Evolutionary conservation across 2,113 vertebrate genomes (phyloP).

Genomic region (Vombatus ursinus): DNA sequence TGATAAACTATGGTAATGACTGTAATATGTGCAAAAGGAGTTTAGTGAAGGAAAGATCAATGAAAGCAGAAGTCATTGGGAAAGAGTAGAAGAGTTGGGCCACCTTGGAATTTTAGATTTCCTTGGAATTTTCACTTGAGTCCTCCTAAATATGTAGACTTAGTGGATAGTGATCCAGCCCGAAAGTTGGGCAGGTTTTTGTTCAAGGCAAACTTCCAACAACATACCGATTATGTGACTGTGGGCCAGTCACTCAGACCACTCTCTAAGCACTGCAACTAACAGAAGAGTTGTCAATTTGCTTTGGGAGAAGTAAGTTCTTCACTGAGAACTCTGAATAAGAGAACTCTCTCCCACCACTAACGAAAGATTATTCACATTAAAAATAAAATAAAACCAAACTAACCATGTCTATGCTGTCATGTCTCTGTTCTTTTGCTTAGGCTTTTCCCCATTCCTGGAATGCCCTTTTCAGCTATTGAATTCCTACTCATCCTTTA

Average conservation of each 20-base stretch:
- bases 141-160: not conserved
- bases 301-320: not conserved
- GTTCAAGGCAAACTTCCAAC: not conserved
- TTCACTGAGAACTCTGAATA: not conserved
- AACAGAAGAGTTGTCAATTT: not conserved
- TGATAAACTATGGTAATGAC: not conserved
- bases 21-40: not conserved
- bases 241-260: not conserved
- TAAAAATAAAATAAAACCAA: not conserved
- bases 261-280: not conserved
- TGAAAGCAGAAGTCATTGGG: not conserved
- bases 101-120: not conserved
- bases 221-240: not conserved
- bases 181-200: not conserved
- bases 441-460: not conserved
- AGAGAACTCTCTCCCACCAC: not conserved
- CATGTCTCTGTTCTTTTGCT: not conserved
- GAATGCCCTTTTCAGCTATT: not conserved
- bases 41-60: not conserved
- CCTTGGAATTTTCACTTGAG: not conserved
- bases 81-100: not conserved
- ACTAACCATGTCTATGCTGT: not conserved
- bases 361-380: not conserved
- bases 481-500: not conserved
- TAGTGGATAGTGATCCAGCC: not conserved